Base-by-base conservation (phyloP, 2,797 vertebrate genomes). In the Astyanax mexicanus region DNA sequence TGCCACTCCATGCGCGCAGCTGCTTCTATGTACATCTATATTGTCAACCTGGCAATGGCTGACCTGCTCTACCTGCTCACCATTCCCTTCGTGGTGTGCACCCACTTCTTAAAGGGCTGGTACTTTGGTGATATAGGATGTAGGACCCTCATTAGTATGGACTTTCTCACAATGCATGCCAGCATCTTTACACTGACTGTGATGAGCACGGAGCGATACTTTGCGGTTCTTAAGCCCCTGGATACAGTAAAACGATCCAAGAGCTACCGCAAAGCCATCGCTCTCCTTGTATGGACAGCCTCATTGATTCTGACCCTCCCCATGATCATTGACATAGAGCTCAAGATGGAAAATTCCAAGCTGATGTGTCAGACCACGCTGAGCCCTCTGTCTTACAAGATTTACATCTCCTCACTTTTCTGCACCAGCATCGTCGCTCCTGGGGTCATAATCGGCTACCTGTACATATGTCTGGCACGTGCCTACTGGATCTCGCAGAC, bases 21-120 rank as follows among this genome's bases (percentile, higher is more conserved):
- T 0, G 96, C 95, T 12, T 97, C 96, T 17, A 97, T 98, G 96
- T 97, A 98, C 82, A 95, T 97, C 79, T 98, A 97, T 86, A 97
- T 98, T 80, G 94, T 97, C 72, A 98, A 95, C 91, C 83, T 98
- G 11, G 96, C 96, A 0, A 78, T 98, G 84, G 96, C 96, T 0
- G 96, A 97, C 82, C 91, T 97, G 49, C 89, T 98, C 3, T 98
- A 97, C 80, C 94, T 97, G 57, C 93, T 96, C 67, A 96, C 96
- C 72, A 97, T 97, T 82, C 96, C 96, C 12, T 97, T 96, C 37
- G 94, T 98, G 0, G 96, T 98, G 0, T 96, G 95, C 72, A 97
- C 96, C 1, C 92, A 96, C 84, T 97, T 97, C 80, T 88, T 95
- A 1, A 93, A 95, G 81, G 95, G 90, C 4, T 98, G 96, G 96